phyloP scores from a whole-genome alignment of 2,113 vertebrate genomes.

The Solea senegalensis region DNA sequence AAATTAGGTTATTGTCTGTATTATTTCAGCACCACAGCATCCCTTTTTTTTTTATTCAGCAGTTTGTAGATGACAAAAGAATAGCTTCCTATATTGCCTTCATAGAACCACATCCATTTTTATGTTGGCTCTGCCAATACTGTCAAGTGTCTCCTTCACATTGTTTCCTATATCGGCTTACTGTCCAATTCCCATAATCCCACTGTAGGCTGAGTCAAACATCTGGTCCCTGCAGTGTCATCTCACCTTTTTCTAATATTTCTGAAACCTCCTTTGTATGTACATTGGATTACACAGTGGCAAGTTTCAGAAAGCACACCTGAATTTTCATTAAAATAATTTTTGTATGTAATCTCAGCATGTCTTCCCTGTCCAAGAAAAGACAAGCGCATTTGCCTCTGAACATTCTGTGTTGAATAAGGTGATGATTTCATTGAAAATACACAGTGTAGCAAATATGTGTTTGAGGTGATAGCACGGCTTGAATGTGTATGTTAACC shows the following conservation, averaged over 20 bases:
- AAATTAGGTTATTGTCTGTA: constrained; percentile 54
- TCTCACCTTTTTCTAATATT: constrained; percentile 53
- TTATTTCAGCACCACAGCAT: constrained; percentile 41
- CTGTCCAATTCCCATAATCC: constrained; percentile 69
- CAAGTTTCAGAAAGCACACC: constrained; percentile 29
- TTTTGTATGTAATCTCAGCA: neutral
- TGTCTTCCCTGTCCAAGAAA: neutral
- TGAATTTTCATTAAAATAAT: constrained; percentile 10
- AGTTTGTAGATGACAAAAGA: constrained; percentile 46
- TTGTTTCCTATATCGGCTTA: constrained; percentile 76
- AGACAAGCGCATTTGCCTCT: neutral
- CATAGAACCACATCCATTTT: constrained; percentile 47
- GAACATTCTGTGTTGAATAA: constrained; percentile 9
- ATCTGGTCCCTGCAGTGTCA: constrained; percentile 59
- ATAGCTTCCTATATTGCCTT: constrained; percentile 38
- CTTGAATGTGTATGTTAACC: neutral
- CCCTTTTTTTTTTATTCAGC: constrained; percentile 36
- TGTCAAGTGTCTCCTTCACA: constrained; percentile 53
- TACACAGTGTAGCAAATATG: constrained; percentile 9
- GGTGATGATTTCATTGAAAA: constrained; percentile 7
- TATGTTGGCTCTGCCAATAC: constrained; percentile 37
- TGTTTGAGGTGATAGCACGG: neutral
- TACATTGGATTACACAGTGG: constrained; percentile 54
- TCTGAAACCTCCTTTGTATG: constrained; percentile 41
- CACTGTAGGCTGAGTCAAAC: constrained; percentile 61